These are phyloP conservation scores for Patella ulyssiponensis DNA, from an alignment of 2,888 invertebrate genomes.

Conservation along the genomic window DNA sequence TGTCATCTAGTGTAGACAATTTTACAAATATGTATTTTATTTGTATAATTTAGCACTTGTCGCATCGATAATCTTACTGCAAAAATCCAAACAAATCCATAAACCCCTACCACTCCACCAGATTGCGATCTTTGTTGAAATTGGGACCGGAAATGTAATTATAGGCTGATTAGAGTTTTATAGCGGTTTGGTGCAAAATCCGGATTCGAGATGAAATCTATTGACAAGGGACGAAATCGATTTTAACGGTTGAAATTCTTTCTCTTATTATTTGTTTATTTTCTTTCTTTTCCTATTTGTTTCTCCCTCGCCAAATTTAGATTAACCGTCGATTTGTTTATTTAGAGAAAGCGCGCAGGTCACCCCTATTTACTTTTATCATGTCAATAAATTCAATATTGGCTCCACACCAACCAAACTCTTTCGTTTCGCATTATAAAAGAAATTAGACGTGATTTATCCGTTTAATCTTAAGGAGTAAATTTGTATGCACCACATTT, in stretches of 20 bases:
- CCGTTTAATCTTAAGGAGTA: too few relatives aligned
- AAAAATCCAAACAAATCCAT: too few relatives aligned
- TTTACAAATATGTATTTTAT: too few relatives aligned
- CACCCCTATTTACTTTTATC: constrained; percentile 1
- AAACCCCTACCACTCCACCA: too few relatives aligned
- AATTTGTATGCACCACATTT: too few relatives aligned
- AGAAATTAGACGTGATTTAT: too few relatives aligned
- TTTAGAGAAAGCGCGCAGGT: neutral
- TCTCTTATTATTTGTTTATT: constrained; percentile 7
- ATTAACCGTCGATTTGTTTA: constrained; percentile 7
- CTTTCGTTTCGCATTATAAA: neutral
- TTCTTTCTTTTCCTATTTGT: constrained; percentile 11
- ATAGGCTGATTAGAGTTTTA: neutral
- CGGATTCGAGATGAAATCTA: constrained; percentile 4
- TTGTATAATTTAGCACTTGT: too few relatives aligned
- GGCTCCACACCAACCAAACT: neutral
- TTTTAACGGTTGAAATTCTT: constrained; percentile 9
- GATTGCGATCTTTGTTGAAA: neutral
- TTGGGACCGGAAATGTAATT: constrained; percentile 10
- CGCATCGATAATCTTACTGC: too few relatives aligned
- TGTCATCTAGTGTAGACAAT: too few relatives aligned
- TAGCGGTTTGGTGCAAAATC: constrained; percentile 1
- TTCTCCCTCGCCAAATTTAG: constrained; percentile 9
- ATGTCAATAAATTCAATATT: constrained; percentile 12
- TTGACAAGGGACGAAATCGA: constrained; percentile 10